These are phyloP conservation scores for Montipora capricornis DNA, from an alignment of 64 coral and sea anemone genomes.

Conservation along the genomic window DNA sequence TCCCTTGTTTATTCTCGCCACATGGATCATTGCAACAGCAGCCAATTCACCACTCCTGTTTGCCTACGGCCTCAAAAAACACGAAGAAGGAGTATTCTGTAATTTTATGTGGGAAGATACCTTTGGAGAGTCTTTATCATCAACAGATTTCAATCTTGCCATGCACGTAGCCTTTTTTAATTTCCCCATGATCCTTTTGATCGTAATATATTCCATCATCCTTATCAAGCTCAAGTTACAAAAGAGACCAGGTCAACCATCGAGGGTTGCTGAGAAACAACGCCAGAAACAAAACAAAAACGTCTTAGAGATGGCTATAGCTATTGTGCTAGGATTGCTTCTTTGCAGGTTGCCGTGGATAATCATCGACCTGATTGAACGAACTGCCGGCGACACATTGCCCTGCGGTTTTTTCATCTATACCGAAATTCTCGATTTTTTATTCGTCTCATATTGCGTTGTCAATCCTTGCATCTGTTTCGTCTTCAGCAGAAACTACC, in stretches of 20 bases:
- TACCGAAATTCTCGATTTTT: background rate
- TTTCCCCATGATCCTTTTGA: background rate
- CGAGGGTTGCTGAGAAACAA: background rate
- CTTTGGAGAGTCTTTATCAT: background rate
- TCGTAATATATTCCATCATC: conserved; percentile 24
- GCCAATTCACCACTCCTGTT: background rate
- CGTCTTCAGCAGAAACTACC: background rate
- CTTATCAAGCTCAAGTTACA: background rate
- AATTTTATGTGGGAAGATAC: background rate
- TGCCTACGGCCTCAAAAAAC: background rate
- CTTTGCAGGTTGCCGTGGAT: background rate
- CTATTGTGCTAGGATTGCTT: conserved; percentile 10
- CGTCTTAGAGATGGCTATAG: conserved; percentile 21
- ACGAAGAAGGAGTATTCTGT: background rate
- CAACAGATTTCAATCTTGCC: background rate
- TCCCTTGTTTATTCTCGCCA: background rate
- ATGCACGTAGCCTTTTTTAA: background rate
- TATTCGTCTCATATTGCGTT: background rate
- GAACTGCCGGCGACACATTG: no score
- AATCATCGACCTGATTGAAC: background rate
- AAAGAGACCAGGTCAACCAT: background rate
- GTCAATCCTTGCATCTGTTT: conserved; percentile 30
- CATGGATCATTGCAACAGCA: background rate
- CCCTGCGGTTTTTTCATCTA: background rate
- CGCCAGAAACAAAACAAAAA: background rate